Evolutionary conservation across 2,888 invertebrate species (phyloP), one percentile per base, ranked within the genome.

Genomic region (Periphyllus acericola): DNA sequence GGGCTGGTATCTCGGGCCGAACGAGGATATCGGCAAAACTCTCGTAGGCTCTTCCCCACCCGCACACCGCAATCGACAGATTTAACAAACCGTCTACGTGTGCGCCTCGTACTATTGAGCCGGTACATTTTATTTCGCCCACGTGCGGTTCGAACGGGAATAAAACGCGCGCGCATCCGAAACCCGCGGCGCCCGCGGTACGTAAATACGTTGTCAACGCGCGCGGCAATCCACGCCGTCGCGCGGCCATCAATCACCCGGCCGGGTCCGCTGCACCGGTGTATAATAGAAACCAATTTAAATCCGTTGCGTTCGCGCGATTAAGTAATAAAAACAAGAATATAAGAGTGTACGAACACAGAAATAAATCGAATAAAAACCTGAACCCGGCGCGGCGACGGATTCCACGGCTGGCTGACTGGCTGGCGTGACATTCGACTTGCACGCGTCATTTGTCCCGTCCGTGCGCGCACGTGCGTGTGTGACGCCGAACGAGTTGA

Each of bases 391-490:
- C 21, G n/a, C n/a, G 21, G 32, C 0, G 34, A n/a, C 3, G n/a
- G 5, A n/a, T n/a, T 36, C 29, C 46, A 36, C 74, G 29, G 32
- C 52, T 5, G 6, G 32, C 6, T 34, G 29, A 25, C 52, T 5
- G 6, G 32, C 6, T 34, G 52, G 25, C 72, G 34, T 34, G 68
- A 81, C 68, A 32, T 81, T 71, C 81, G 25, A 74, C 55, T 74
- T 36, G 52, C 55, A 83, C 83, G 83, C 83, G 83, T 83, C 72
- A 83, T 83, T 83, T 83, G 55, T 83, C 83, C 46, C 46, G 55
- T 74, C 29, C 25, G 21, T 25, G 60, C 34, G 34, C 5, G 72
- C 34, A 1, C 14, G 40, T n/a, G n/a, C 25, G 29, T 4, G 71
- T 32, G 21, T 1, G 2, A 74, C 36, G 34, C 74, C 19, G 60